Evolutionary conservation across 1,140 invertebrate species (phyloP).

Genomic region (Lordiphosa collinella): DNA sequence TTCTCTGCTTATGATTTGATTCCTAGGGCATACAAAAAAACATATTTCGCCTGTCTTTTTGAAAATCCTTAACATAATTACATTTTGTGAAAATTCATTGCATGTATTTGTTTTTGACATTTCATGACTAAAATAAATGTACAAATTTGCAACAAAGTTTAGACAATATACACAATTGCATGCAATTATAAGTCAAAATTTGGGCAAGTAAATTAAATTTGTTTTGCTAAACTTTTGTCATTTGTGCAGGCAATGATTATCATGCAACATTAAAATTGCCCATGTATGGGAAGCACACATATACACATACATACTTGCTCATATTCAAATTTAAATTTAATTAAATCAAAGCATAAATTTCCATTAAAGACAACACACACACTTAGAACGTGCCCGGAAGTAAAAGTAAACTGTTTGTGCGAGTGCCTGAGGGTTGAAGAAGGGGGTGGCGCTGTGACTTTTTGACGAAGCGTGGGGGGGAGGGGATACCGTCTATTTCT

Average conservation of each 20-base stretch:
- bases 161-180: conserved; percentile 26
- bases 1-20: no score
- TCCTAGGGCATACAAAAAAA: no score
- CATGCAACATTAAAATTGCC: no score
- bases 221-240: conserved; percentile 31
- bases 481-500: no score
- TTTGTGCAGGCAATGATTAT: no score
- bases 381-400: conserved; percentile 3
- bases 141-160: conserved; percentile 43
- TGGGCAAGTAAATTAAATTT: conserved; percentile 50
- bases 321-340: conserved; percentile 51
- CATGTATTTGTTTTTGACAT: neutral
- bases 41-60: no score
- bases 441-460: no score
- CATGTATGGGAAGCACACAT: neutral
- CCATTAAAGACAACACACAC: conserved; percentile 20
- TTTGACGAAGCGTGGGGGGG: no score
- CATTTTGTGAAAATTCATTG: no score
- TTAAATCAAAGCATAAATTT: conserved; percentile 62
- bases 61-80: no score
- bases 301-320: conserved; percentile 21
- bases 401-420: conserved; percentile 4
- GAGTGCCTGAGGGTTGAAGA: neutral
- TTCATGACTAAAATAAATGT: conserved; percentile 12
- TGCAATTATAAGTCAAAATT: conserved; percentile 47